Base-by-base conservation (phyloP, 1,140 invertebrate species). In the Hirudo medicinalis region DNA sequence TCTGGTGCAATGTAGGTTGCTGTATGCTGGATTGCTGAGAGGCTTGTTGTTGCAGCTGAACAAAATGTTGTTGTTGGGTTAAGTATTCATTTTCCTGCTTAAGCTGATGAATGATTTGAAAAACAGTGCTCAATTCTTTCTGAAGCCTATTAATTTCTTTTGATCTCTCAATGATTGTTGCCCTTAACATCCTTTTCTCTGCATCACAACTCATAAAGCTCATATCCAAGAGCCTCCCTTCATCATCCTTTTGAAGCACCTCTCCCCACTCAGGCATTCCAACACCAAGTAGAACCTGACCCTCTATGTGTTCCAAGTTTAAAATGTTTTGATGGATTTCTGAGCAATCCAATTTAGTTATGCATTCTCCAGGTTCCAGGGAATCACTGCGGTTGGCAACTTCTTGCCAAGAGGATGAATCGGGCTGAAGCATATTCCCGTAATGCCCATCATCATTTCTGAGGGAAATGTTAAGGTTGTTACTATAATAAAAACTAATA, bases 101-200 rank as follows among this genome's bases (percentile, higher is more conserved):
- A 20, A 63, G 57, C 17, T 32, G 22, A 20, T 63, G 57, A 63
- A 63, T 63, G 57, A 63, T 22, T 63, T 32, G 22, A 63, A 25
- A 63, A 32, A 32, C 57, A 19, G 57, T 25, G 57, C 29, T 32
- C 22, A 63, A 32, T n/a, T 63, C 57, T 20, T 63, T 63, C 11
- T 63, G 22, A 13, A 63, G 57, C 57, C 57, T 63, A 13, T 32
- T 22, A 15, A 63, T 32, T 32, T 63, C 57, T 32, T 63, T 32
- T 22, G 22, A 25, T 32, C 57, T 63, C 15, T 63, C 57, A 32
- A 63, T 22, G 22, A 63, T 63, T 22, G 57, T 25, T 63, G 57
- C 22, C 29, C 57, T 63, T 32, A 63, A 20, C 57, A 63, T 63
- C 57, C 29, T 63, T 63, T 63, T 63, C 57, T 63, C 57, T 22